phyloP scores from a whole-genome alignment of 1,140 invertebrate genomes.

The Temnothorax longispinosus region DNA sequence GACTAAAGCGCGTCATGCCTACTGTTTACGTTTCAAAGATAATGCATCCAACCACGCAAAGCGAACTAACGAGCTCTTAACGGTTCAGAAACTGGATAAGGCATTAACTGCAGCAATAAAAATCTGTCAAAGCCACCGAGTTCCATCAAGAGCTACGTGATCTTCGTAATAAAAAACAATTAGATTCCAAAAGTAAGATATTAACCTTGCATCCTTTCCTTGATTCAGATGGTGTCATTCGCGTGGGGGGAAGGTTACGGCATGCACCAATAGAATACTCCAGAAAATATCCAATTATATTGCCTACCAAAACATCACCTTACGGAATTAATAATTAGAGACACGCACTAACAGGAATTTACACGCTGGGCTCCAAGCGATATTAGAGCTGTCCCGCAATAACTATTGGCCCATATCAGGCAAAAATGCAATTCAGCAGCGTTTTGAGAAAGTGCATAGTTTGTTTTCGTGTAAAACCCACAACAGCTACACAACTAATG shows the following conservation, averaged over 20 bases:
- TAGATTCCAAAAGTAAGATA: not conserved
- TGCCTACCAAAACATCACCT: not conserved
- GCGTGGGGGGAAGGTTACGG: slow-evolving; percentile 20
- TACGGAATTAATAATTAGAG: not conserved
- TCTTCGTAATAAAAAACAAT: not conserved
- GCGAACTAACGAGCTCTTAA: not conserved
- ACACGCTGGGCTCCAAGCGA: not conserved
- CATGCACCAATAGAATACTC: not conserved
- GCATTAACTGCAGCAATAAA: not conserved
- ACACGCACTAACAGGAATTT: not conserved
- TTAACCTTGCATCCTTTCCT: not conserved
- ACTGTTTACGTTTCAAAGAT: slow-evolving; percentile 31
- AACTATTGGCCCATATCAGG: not conserved
- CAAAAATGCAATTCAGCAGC: not conserved
- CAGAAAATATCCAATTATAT: slow-evolving; percentile 18
- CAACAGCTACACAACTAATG: not conserved
- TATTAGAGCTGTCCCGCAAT: not conserved
- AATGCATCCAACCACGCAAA: not conserved
- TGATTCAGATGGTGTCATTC: not conserved
- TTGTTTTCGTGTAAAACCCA: not conserved
- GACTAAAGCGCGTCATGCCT: not conserved
- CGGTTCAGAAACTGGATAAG: not conserved
- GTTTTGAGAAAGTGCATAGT: not conserved
- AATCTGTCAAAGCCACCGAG: not conserved
- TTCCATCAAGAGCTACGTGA: not conserved